A percentile compares a stretch with the other conserved stretches of the same genome.
Evolutionary conservation across 2,113 vertebrate genomes (phyloP).

Genomic region (Plotosus lineatus): DNA sequence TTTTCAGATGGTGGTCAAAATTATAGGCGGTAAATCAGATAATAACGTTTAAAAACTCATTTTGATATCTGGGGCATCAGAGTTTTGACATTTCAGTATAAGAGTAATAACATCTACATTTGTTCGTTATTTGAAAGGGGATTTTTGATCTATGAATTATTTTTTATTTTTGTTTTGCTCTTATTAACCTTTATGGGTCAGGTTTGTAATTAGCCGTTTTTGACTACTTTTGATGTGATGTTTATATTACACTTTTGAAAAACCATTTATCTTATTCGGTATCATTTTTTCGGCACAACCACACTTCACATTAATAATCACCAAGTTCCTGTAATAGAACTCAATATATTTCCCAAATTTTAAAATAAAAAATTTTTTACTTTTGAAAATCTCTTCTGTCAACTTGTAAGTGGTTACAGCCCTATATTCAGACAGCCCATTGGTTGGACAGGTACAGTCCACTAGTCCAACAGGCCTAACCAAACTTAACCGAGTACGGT

Average conservation of each 20-base stretch:
- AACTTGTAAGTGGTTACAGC: not conserved
- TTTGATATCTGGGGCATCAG: not conserved
- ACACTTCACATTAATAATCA: no score
- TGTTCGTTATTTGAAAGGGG: not conserved
- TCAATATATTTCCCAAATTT: not conserved
- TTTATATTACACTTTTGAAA: no score
- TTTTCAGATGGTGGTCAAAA: not conserved
- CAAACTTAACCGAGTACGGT: no score
- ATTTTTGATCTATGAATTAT: not conserved
- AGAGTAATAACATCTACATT: not conserved
- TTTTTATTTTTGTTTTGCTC: not conserved
- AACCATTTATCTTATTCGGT: no score
- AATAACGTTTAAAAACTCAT: not conserved
- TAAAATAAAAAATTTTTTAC: not conserved
- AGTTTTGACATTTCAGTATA: not conserved
- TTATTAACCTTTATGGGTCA: not conserved
- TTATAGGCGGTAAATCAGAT: not conserved
- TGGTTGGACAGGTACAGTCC: no score
- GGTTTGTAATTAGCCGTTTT: no score
- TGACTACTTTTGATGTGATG: no score
- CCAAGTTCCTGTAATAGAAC: no score
- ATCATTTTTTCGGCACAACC: no score
- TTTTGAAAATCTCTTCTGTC: not conserved
- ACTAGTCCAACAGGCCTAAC: no score
- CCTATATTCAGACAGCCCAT: no score